Evolutionary conservation across 1,140 invertebrate species (phyloP).

Genomic region (Stenopsyche tienmushanensis): DNA sequence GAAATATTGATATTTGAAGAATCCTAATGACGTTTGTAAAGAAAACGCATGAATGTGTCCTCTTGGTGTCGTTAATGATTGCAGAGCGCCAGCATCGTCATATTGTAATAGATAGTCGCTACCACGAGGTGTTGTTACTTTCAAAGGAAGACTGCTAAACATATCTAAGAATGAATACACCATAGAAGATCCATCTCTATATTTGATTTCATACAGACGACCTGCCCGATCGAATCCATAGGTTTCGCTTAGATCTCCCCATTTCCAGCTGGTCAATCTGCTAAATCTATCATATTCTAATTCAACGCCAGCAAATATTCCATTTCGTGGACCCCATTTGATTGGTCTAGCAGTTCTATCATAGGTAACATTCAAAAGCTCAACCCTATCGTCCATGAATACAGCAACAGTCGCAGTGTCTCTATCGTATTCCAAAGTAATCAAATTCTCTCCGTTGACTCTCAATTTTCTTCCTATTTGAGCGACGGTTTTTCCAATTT

Average conservation of each 20-base stretch:
- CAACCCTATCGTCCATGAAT: slow-evolving; percentile 84
- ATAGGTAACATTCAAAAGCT: slow-evolving; percentile 89
- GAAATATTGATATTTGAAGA: slow-evolving; percentile 90
- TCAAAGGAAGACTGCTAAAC: slow-evolving; percentile 83
- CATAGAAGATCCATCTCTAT: slow-evolving; percentile 83
- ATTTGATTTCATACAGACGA: slow-evolving; percentile 81
- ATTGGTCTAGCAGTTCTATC: slow-evolving; percentile 87
- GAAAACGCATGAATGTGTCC: slow-evolving; percentile 92
- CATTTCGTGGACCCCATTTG: slow-evolving; percentile 84
- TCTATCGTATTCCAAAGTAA: slow-evolving; percentile 91
- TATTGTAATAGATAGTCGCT: slow-evolving; percentile 91
- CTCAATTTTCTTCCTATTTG: slow-evolving; percentile 82
- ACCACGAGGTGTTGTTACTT: slow-evolving; percentile 88
- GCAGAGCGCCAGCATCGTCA: slow-evolving; percentile 86
- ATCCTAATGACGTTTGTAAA: slow-evolving; percentile 87
- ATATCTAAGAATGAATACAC: slow-evolving; percentile 86
- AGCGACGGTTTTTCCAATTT: slow-evolving; percentile 65
- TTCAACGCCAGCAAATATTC: slow-evolving; percentile 83
- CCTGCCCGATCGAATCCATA: slow-evolving; percentile 88
- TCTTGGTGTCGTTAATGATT: slow-evolving; percentile 86
- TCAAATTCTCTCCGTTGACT: slow-evolving; percentile 87
- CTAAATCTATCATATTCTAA: slow-evolving; percentile 92
- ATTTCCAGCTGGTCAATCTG: slow-evolving; percentile 85
- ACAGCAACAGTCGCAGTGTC: slow-evolving; percentile 86
- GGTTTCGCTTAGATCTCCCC: slow-evolving; percentile 85